Base-by-base conservation (phyloP, 2,113 vertebrate genomes). In the Peucedramus taeniatus region DNA sequence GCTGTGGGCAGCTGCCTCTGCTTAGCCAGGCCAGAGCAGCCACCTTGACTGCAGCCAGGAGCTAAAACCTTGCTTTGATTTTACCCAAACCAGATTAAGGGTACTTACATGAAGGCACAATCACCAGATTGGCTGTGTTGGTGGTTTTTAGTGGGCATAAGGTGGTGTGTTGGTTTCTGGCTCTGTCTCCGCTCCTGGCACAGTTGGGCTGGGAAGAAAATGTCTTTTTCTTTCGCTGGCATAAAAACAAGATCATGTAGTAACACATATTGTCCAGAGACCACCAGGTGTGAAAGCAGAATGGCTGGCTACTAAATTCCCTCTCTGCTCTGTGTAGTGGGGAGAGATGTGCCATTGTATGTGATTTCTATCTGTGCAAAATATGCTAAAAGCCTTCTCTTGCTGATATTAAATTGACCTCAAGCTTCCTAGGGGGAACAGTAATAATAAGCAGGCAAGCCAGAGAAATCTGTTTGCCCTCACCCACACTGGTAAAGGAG, bases 121-220 rank as follows among this genome's bases (percentile, higher is more conserved):
- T 47, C 28, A 83, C 31, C 76, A 91, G 65, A 50, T 56, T 56
- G 81, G 56, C 51, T 82, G 74, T 60, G 84, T 63, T 81, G 77
- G 77, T 94, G 81, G 33, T 86, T 94, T 93, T 84, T 68, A 70
- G 90, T 35, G 64, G 88, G 39, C 84, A 76, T 64, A 64, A 84
- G 87, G 85, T 83, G 53, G 28, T 40, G 15, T 87, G 81, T 33
- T 77, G 85, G 13, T 60, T 77, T 76, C 61, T 83, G 54, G 31
- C 79, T 75, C 45, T 87, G 37, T 60, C 44, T 26, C 31, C 10
- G 1, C 53, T 80, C 71, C 54, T 10, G 7, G 82, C 71, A 83
- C 79, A 92, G 93, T 86, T 90, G 80, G 47, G 40, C 63, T 86
- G 33, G 74, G 89, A 93, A 94, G 76, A 89, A 96, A 93, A 93